Evolutionary conservation across 2,113 vertebrate genomes (phyloP), one percentile per base, ranked within the genome.

Genomic region (Pelecanus crispus): DNA sequence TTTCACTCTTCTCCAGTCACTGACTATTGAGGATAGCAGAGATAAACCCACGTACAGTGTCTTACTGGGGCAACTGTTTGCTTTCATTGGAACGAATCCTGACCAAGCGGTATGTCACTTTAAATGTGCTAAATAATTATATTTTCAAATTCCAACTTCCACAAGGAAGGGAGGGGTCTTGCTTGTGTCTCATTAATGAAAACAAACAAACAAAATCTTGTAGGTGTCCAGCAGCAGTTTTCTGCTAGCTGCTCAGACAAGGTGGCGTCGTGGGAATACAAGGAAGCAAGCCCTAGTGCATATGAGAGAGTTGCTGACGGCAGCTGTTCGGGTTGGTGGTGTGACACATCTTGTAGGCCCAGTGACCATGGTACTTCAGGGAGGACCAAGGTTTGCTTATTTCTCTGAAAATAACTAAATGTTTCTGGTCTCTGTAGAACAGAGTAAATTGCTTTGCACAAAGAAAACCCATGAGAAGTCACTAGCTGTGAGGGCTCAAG

Each of bases 201-300:
- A 17, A 2, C 28, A 26, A 32, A 9, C 22, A 11, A 29, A 11
- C 7, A 17, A 22, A 28, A 65, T 70, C 83, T 78, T 1, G 0
- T 34, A 99, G 99, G 99, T 99, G 55, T 99, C 99, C 47, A 99
- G 99, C 97, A 99, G 99, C 98, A 99, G 99, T 95, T 99, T 99
- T 74, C 98, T 99, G 86, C 98, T 99, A 42, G 99, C 99, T 13
- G 99, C 99, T 7, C 99, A 99, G 98, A 99, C 99, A 1, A 98
- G 99, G 45, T 99, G 99, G 99, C 98, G 99, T 26, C 98, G 99
- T 24, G 99, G 99, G 22, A 99, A 99, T 75, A 99, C 99, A 0
- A 98, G 99, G 59, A 99, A 99, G 44, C 99, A 99, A 92, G 99
- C 99, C 0, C 97, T 99, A 70, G 98, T 99, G 86, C 99, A 99